Evolutionary conservation across 2,888 invertebrate genomes (phyloP).

Genomic region (Lucinisca nassula): DNA sequence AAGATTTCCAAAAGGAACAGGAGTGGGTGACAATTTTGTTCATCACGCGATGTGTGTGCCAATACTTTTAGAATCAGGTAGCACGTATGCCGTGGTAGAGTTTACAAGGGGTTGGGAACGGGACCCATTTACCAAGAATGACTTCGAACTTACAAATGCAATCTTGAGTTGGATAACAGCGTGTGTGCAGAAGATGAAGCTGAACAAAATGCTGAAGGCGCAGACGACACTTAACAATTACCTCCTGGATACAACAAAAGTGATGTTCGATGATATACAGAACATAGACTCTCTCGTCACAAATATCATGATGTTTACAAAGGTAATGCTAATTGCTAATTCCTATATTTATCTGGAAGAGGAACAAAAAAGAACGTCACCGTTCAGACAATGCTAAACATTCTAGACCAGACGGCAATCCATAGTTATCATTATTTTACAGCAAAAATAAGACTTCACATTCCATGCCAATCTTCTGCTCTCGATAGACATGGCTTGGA

Average conservation of each 20-base stretch:
- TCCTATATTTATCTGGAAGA: no score
- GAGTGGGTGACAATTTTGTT: conserved; percentile 58
- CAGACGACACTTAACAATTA: conserved; percentile 73
- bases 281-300: conserved; percentile 76
- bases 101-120: conserved; percentile 68
- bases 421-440: no score
- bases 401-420: no score
- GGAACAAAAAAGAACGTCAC: no score
- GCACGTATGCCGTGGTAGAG: conserved; percentile 70
- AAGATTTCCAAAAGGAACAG: conserved; percentile 66
- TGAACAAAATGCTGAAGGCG: conserved; percentile 66
- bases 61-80: conserved; percentile 68
- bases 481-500: no score
- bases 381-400: no score
- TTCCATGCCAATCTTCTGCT: no score
- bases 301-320: conserved; percentile 81
- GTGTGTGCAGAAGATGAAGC: conserved; percentile 72
- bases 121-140: conserved; percentile 57
- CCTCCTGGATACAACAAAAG: conserved; percentile 74
- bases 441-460: no score
- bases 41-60: conserved; percentile 74
- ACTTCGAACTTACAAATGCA: conserved; percentile 69
- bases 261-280: conserved; percentile 80
- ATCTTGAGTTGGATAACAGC: conserved; percentile 72
- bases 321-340: no score